These are phyloP conservation scores for Zosterops hypoxanthus DNA, from an alignment of 2,113 vertebrate genomes.

Conservation along the genomic window DNA sequence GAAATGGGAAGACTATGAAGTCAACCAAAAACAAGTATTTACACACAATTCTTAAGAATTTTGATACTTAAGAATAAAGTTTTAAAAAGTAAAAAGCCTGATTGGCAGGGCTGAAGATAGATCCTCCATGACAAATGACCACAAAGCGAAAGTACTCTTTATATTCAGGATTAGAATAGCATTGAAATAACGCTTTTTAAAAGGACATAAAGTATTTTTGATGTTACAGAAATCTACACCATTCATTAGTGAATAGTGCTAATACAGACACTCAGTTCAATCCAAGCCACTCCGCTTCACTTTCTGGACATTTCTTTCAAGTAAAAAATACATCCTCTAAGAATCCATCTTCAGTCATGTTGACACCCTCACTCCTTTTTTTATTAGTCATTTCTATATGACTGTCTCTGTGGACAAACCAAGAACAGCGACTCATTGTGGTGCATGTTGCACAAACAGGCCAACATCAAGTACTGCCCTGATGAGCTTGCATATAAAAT, in stretches of 20 bases:
- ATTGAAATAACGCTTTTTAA: neutral
- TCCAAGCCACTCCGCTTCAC: neutral
- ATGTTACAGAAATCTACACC: neutral
- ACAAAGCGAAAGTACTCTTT: neutral
- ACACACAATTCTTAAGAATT: neutral
- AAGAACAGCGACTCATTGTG: neutral
- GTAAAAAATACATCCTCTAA: neutral
- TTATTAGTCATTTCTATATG: neutral
- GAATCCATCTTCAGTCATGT: neutral
- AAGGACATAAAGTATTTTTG: neutral
- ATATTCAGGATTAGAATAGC: neutral
- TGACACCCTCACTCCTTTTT: neutral
- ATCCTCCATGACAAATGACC: neutral
- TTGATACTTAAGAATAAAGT: neutral
- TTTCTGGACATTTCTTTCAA: neutral
- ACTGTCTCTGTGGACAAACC: neutral
- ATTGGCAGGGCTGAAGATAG: neutral
- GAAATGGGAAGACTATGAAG: neutral
- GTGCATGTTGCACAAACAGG: neutral
- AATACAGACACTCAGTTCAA: neutral
- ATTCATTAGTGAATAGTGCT: neutral
- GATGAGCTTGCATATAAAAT: neutral
- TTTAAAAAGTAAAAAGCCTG: neutral
- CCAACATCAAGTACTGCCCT: neutral
- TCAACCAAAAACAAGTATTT: neutral